Evolutionary conservation across 2,888 invertebrate species (phyloP).

Genomic region (Papilio protenor): DNA sequence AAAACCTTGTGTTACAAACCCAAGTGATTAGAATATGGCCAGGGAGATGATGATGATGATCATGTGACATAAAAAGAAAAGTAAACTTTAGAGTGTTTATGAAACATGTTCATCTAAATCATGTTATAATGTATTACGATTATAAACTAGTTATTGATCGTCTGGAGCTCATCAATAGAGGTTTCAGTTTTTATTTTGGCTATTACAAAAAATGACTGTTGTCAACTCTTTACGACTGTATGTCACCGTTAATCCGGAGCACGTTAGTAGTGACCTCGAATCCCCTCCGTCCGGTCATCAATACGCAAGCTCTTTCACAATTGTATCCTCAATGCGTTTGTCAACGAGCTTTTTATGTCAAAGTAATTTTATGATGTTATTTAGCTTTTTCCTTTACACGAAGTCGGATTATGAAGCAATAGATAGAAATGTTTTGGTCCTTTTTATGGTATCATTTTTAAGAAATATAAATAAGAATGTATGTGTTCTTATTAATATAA

Average conservation of each 20-base stretch:
- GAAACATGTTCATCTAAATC: too few species aligned
- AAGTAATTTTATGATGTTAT: constrained; percentile 36
- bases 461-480: too few species aligned
- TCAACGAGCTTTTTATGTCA: constrained; percentile 34
- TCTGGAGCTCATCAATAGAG: too few species aligned
- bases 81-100: too few species aligned
- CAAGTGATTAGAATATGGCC: too few species aligned
- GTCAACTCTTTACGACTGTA: background rate
- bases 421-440: constrained; percentile 3
- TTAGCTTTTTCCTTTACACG: background rate
- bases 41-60: too few species aligned
- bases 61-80: too few species aligned
- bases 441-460: background rate
- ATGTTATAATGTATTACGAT: too few species aligned
- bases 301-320: constrained; percentile 16
- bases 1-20: too few species aligned
- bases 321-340: constrained; percentile 28
- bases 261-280: constrained; percentile 33
- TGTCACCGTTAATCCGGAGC: constrained; percentile 12
- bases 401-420: background rate
- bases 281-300: constrained; percentile 21
- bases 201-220: background rate
- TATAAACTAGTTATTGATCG: too few species aligned
- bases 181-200: too few species aligned
- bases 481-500: too few species aligned